These are phyloP conservation scores for Falco cherrug DNA, from an alignment of 2,797 vertebrate genomes.

Conservation along the genomic window DNA sequence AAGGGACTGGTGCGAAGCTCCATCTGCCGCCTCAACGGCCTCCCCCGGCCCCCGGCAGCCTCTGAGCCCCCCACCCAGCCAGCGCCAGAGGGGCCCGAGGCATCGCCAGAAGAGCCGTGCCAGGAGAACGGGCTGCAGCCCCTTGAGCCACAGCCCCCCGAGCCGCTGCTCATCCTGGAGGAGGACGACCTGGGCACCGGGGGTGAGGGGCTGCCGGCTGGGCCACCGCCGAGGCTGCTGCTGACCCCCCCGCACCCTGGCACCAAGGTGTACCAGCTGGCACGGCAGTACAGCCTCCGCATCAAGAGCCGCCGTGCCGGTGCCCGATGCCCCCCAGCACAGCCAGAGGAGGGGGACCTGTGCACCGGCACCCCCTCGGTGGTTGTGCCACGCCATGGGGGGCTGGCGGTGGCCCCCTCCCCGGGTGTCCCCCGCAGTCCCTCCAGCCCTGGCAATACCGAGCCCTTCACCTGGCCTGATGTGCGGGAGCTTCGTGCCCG, in stretches of 20 bases:
- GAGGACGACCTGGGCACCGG: slow-evolving; percentile 73
- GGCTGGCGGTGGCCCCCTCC: not conserved
- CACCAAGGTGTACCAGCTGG: slow-evolving; percentile 93
- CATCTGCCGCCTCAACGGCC: slow-evolving; percentile 83
- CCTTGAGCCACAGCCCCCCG: slow-evolving; percentile 14
- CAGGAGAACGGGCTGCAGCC: slow-evolving; percentile 57
- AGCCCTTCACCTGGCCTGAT: slow-evolving; percentile 89
- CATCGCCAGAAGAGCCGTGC: not conserved
- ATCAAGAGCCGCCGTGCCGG: slow-evolving; percentile 85
- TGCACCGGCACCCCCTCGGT: rapidly evolving
- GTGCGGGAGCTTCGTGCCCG: slow-evolving; percentile 87
- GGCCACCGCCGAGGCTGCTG: not conserved
- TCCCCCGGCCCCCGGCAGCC: slow-evolving; percentile 55
- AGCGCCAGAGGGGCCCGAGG: not conserved
- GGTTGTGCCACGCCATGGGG: rapidly evolving
- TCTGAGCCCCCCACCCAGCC: not conserved
- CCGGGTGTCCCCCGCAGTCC: slow-evolving; percentile 56
- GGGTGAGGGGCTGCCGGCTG: slow-evolving; percentile 26
- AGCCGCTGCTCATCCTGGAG: slow-evolving; percentile 79
- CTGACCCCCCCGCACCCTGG: slow-evolving; percentile 67
- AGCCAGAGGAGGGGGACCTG: not conserved
- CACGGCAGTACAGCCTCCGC: slow-evolving; percentile 94
- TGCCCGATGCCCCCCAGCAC: slow-evolving; percentile 50
- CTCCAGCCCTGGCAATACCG: slow-evolving; percentile 77
- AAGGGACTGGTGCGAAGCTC: slow-evolving; percentile 90